Percentiles rank a stretch among this genome's conserved stretches.
Conservation (phyloP, 1,140 invertebrate species). For the Drosophila sucinea region DNA sequence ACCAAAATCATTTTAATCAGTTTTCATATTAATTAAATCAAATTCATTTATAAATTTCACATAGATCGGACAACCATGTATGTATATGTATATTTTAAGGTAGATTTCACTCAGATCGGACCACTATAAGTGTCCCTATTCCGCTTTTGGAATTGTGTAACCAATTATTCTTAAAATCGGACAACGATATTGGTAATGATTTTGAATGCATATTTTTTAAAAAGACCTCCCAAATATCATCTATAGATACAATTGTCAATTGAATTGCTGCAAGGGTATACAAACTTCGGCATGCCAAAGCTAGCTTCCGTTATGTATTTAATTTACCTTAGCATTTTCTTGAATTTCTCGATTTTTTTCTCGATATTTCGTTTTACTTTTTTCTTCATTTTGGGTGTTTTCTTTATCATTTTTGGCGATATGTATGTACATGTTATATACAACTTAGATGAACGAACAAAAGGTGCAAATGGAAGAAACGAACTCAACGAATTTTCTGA, state of each 20-base stretch:
- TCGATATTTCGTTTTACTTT: slow-evolving; percentile 35
- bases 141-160: too few relatives aligned
- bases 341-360: background rate
- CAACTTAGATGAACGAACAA: slow-evolving; percentile 29
- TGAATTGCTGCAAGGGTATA: background rate
- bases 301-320: slow-evolving; percentile 1
- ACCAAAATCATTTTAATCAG: too few relatives aligned
- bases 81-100: too few relatives aligned
- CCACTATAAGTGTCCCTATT: too few relatives aligned
- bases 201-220: too few relatives aligned
- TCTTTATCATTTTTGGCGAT: slow-evolving; percentile 63
- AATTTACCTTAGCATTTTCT: slow-evolving; percentile 32
- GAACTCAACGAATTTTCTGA: slow-evolving; percentile 5
- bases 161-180: background rate
- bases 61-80: too few relatives aligned
- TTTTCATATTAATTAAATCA: too few relatives aligned
- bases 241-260: background rate
- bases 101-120: too few relatives aligned
- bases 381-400: slow-evolving; percentile 42
- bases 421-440: slow-evolving; percentile 72
- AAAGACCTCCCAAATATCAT: too few relatives aligned
- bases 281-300: slow-evolving; percentile 5
- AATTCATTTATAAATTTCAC: too few relatives aligned
- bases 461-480: slow-evolving; percentile 11
- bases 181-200: background rate